Conservation (phyloP, 2,888 invertebrate genomes). For the Chalcosyrphus nemorum region DNA sequence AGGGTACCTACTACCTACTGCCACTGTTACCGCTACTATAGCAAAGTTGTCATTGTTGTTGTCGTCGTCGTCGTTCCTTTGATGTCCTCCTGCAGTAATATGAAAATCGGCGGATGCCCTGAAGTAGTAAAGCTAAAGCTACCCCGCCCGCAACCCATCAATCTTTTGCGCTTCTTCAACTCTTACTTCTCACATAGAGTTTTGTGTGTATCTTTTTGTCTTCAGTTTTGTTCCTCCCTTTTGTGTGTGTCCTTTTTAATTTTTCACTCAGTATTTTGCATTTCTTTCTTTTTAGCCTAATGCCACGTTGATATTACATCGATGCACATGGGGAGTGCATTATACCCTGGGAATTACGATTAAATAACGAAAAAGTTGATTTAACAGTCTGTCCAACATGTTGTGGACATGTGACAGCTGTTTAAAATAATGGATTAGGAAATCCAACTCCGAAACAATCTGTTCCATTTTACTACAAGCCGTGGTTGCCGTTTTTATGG, state of each 20-base stretch:
- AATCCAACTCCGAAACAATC: no score
- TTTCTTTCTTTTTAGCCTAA: conserved; percentile 8
- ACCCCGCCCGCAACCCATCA: conserved; percentile 54
- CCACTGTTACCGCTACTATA: conserved; percentile 55
- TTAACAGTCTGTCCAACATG: conserved; percentile 23
- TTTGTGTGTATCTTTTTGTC: neutral
- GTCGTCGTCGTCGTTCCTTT: conserved; percentile 57
- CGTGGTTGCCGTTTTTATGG: no score
- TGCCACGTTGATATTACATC: conserved; percentile 16
- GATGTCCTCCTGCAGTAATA: conserved; percentile 54
- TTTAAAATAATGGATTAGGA: no score
- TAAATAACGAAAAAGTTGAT: neutral
- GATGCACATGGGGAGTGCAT: neutral
- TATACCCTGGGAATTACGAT: conserved; percentile 19
- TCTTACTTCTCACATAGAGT: conserved; percentile 24
- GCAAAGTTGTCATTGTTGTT: conserved; percentile 53
- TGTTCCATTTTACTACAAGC: no score
- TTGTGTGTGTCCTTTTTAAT: conserved; percentile 48
- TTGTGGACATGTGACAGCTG: no score
- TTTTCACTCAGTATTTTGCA: conserved; percentile 44
- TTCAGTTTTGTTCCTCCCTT: neutral
- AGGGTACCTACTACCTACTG: neutral
- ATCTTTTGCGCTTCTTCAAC: conserved; percentile 42
- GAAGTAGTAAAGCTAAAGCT: conserved; percentile 43
- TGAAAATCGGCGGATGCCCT: conserved; percentile 64